Conservation (phyloP, 1,140 invertebrate genomes). For the Plectrocnemia conspersa region DNA sequence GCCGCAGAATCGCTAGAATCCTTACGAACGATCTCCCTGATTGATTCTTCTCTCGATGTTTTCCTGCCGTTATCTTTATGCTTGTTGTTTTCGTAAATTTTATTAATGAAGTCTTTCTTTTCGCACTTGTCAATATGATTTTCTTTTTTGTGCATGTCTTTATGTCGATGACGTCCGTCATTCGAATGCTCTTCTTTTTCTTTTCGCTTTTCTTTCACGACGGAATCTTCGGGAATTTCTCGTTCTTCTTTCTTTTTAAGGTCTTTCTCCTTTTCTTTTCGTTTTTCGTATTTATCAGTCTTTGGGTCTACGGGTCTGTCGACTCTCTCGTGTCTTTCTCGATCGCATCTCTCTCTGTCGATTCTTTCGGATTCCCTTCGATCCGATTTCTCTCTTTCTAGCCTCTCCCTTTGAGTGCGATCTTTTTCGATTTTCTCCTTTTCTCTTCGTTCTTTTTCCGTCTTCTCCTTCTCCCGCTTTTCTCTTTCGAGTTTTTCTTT, state of each 20-base stretch:
- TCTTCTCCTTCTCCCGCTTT: conserved; percentile 36
- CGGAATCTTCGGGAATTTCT: conserved; percentile 16
- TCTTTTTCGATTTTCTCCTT: conserved; percentile 39
- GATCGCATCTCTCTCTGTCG: conserved; percentile 44
- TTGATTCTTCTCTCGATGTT: conserved; percentile 46
- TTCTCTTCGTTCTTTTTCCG: conserved; percentile 41
- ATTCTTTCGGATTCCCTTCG: conserved; percentile 48
- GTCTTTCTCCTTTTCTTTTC: conserved; percentile 31
- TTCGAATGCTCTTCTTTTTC: conserved; percentile 30
- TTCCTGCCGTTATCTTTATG: conserved; percentile 41
- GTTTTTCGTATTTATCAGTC: conserved; percentile 30
- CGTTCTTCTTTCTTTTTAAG: conserved; percentile 28
- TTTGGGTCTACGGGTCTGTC: conserved; percentile 45
- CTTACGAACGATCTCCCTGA: conserved; percentile 47
- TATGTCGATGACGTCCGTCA: conserved; percentile 29
- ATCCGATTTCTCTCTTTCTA: conserved; percentile 31
- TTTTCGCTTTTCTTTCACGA: conserved; percentile 31
- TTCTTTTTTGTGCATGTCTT: conserved; percentile 31
- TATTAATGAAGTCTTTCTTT: conserved; percentile 20
- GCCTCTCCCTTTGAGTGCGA: conserved; percentile 39
- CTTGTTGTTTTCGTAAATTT: conserved; percentile 39
- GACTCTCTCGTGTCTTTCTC: conserved; percentile 40
- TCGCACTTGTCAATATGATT: conserved; percentile 12
- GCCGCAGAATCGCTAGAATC: conserved; percentile 51
- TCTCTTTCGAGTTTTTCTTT: conserved; percentile 39